Percentiles rank a stretch among this genome's conserved stretches.
These are phyloP conservation scores for Mobula birostris DNA, from an alignment of 2,113 vertebrate species.

Conservation along the genomic window DNA sequence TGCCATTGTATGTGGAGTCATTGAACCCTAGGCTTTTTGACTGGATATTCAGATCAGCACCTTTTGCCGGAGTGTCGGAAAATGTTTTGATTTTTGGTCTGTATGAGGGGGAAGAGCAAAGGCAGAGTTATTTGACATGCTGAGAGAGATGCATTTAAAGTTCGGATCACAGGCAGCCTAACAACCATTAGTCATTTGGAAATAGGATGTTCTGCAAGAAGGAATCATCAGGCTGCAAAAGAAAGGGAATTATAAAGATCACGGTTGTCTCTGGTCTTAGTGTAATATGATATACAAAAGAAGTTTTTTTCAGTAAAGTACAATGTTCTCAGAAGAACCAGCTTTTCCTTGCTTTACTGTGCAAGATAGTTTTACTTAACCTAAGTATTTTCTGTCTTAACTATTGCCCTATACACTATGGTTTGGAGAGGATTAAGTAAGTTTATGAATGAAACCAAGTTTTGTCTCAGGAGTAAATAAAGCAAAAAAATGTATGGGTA, in stretches of 20 bases:
- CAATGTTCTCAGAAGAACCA: no score
- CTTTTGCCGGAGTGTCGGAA: not conserved
- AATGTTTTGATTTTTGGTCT: not conserved
- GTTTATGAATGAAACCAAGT: not conserved
- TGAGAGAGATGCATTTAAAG: not conserved
- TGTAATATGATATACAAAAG: not conserved
- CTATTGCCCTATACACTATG: not conserved
- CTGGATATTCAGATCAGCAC: not conserved
- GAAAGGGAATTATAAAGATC: not conserved
- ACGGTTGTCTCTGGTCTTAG: not conserved
- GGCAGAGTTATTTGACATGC: not conserved
- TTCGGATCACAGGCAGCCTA: not conserved
- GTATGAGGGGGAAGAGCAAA: not conserved
- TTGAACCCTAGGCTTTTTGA: not conserved
- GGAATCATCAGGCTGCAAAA: not conserved
- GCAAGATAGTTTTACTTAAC: not conserved
- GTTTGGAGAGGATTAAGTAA: not conserved
- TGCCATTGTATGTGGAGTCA: not conserved
- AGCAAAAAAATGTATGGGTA: not conserved
- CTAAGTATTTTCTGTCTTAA: not conserved
- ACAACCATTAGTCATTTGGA: not conserved
- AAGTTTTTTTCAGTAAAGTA: not conserved
- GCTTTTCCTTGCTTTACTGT: not conserved
- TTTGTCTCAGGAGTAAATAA: not conserved
- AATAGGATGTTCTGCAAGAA: not conserved